phyloP scores from a whole-genome alignment of 2,113 vertebrate species.

The Rutilus rutilus region DNA sequence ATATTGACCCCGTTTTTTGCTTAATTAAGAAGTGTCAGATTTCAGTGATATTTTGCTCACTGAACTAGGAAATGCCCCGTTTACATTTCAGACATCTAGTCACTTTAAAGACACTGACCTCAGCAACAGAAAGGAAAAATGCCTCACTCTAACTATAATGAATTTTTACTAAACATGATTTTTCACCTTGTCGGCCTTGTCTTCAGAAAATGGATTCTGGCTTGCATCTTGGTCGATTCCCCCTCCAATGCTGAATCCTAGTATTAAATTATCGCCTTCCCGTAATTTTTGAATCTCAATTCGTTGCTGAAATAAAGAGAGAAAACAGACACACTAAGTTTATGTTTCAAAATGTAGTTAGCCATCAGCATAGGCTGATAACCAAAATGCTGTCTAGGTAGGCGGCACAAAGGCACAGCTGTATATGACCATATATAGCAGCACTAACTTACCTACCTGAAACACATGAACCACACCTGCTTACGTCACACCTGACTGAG shows the following conservation, averaged over 20 bases:
- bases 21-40: no score
- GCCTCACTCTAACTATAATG: background rate
- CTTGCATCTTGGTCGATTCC: slow-evolving; percentile 96
- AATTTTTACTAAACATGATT: background rate
- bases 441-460: slow-evolving; percentile 38
- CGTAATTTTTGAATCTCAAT: slow-evolving; percentile 93
- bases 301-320: slow-evolving; percentile 81
- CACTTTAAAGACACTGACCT: no score
- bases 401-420: background rate
- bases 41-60: no score
- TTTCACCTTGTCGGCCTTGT: slow-evolving; percentile 91
- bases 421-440: slow-evolving; percentile 39
- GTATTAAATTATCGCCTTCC: slow-evolving; percentile 87
- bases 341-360: background rate
- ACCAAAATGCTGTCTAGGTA: background rate
- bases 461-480: slow-evolving; percentile 15
- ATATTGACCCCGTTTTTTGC: no score
- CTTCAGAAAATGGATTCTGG: slow-evolving; percentile 96
- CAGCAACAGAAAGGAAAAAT: background rate
- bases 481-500: slow-evolving; percentile 1
- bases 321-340: background rate
- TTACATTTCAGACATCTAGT: no score
- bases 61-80: no score
- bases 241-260: slow-evolving; percentile 98
- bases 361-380: background rate